Evolutionary conservation across 2,797 vertebrate species (phyloP).

Genomic region (Gymnothorax reevesii): DNA sequence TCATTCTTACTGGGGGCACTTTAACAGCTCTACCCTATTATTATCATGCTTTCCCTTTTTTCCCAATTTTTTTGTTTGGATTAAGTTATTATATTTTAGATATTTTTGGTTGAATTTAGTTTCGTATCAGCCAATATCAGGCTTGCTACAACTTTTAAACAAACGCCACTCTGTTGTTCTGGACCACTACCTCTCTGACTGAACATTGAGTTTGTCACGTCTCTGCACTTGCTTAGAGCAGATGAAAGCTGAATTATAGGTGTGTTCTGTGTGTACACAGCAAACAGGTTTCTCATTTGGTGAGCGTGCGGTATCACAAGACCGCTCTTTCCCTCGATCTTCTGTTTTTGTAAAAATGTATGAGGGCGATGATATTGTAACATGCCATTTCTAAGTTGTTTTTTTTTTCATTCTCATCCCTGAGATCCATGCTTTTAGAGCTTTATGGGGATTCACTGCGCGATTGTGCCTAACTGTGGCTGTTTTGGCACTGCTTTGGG

Average conservation of each 20-base stretch:
- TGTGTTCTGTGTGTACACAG: slow-evolving; percentile 4
- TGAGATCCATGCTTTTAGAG: not conserved
- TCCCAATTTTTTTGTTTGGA: not conserved
- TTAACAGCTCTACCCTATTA: too few species aligned
- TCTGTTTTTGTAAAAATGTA: not conserved
- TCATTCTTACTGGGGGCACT: too few species aligned
- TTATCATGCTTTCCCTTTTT: too few species aligned
- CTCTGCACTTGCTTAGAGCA: not conserved
- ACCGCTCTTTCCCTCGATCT: not conserved
- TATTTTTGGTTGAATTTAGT: not conserved
- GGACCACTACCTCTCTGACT: not conserved
- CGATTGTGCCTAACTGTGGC: not conserved
- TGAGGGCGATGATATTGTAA: too few species aligned
- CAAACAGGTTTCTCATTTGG: not conserved
- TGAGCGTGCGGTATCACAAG: not conserved
- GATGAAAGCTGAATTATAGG: not conserved
- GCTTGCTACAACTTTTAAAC: not conserved
- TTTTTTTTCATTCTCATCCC: too few species aligned
- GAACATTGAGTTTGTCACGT: not conserved
- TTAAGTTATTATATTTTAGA: not conserved
- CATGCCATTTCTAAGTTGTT: too few species aligned
- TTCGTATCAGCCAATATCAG: not conserved
- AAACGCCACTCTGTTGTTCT: not conserved
- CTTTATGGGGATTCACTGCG: not conserved
- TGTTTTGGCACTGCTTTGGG: not conserved